These are phyloP conservation scores for Ceryle rudis DNA, from an alignment of 2,797 vertebrate species.

Conservation along the genomic window DNA sequence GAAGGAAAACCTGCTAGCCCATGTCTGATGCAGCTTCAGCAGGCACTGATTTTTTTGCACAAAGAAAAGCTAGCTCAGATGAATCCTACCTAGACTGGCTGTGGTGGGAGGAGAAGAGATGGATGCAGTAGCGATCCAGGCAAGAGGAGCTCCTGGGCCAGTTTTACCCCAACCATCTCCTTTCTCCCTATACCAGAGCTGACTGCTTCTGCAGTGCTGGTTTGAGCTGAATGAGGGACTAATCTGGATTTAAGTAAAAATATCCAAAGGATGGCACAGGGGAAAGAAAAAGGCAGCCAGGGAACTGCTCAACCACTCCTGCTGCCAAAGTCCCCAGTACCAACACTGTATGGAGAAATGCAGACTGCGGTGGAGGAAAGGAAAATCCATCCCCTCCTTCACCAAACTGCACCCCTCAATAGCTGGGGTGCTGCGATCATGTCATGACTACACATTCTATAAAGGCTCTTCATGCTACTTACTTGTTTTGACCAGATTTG, in stretches of 20 bases:
- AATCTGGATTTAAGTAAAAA: neutral
- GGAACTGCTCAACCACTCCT: neutral
- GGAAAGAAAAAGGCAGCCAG: neutral
- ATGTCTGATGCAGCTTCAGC: neutral
- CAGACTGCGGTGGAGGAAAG: neutral
- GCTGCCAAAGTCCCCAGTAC: neutral
- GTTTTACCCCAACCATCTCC: accelerated
- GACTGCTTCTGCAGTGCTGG: neutral
- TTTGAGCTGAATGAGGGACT: neutral
- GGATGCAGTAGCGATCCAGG: neutral
- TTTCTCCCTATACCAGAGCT: neutral
- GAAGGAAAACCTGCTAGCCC: neutral
- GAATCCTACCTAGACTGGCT: neutral
- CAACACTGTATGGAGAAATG: accelerated
- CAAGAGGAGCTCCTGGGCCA: neutral
- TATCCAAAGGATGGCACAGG: neutral
- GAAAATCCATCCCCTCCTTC: neutral
- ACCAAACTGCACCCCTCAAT: neutral
- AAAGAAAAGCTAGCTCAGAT: neutral
- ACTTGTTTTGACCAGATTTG: neutral
- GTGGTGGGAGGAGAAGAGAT: neutral
- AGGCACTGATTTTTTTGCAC: neutral
- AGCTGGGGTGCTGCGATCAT: accelerated
- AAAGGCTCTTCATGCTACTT: neutral
- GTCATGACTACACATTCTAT: accelerated